These are phyloP conservation scores for Patella ulyssiponensis DNA, from an alignment of 2,888 invertebrate species.

Conservation along the genomic window DNA sequence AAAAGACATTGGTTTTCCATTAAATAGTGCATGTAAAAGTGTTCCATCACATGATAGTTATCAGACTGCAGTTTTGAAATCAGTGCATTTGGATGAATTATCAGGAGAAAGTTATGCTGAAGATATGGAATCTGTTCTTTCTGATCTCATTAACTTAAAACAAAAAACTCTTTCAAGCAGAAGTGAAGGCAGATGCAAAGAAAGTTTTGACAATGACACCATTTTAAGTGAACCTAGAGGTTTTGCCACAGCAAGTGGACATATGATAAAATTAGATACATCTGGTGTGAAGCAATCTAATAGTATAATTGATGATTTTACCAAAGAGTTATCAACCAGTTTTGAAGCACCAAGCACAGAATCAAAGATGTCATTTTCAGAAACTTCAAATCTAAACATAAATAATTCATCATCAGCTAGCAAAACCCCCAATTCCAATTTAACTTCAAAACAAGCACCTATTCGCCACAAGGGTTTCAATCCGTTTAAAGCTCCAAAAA, in stretches of 20 bases:
- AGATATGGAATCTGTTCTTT: background rate
- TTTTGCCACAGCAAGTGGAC: background rate
- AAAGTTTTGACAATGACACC: background rate
- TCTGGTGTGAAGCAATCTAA: background rate
- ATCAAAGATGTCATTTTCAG: too few relatives aligned
- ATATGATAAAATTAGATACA: background rate
- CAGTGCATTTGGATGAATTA: too few relatives aligned
- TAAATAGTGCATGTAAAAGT: too few relatives aligned
- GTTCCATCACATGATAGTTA: too few relatives aligned
- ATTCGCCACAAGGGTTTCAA: slow-evolving; percentile 53
- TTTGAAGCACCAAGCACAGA: too few relatives aligned
- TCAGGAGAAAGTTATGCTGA: background rate
- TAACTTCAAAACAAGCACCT: background rate
- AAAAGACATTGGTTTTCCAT: too few relatives aligned
- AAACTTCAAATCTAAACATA: too few relatives aligned
- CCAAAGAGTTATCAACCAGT: background rate
- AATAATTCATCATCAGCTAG: too few relatives aligned
- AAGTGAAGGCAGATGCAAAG: background rate
- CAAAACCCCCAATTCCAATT: too few relatives aligned
- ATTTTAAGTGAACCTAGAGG: background rate
- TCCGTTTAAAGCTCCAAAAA: slow-evolving; percentile 55
- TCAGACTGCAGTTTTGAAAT: too few relatives aligned
- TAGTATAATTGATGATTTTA: background rate
- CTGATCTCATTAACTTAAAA: background rate
- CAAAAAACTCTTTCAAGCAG: background rate